A percentile compares a stretch with the other conserved stretches of the same genome.
phyloP scores from a whole-genome alignment of 2,113 vertebrate species.

The Madoqua kirkii region DNA sequence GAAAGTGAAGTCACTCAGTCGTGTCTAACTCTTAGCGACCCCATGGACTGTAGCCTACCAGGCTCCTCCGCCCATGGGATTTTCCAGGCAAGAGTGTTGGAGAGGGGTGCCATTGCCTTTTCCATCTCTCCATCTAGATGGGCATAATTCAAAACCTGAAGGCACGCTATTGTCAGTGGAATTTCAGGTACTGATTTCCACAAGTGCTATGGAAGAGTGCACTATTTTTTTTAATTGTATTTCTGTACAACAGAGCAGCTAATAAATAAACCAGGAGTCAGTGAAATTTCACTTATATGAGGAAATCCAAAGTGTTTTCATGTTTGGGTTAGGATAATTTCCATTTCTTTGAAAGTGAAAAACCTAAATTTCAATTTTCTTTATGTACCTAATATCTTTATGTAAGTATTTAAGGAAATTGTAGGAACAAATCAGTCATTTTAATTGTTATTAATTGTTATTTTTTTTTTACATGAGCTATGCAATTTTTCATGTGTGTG shows the following conservation, averaged over 20 bases:
- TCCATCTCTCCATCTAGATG: neutral
- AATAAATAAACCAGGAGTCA: neutral
- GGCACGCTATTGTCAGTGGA: neutral
- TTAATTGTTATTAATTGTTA: neutral
- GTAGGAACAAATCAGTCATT: neutral
- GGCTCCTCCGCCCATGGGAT: too few species aligned
- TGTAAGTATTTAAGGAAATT: neutral
- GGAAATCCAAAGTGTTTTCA: slow-evolving; percentile 8
- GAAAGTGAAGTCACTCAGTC: too few species aligned
- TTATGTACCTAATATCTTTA: neutral
- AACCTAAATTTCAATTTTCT: neutral
- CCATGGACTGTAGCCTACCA: too few species aligned
- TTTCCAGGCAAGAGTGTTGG: too few species aligned
- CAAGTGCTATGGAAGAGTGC: neutral
- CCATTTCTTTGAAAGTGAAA: slow-evolving; percentile 25
- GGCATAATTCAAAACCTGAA: slow-evolving; percentile 14
- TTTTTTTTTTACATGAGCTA: slow-evolving; percentile 17
- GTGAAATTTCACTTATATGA: neutral
- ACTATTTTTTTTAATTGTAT: neutral
- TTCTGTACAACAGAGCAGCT: neutral
- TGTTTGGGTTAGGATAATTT: neutral
- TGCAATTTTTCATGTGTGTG: neutral
- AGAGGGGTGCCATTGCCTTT: neutral
- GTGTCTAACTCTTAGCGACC: too few species aligned
- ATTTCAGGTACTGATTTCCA: neutral